Percentiles rank a stretch among this genome's conserved stretches.
These are phyloP conservation scores for Anoplolepis gracilipes DNA, from an alignment of 1,140 invertebrate genomes.

Conservation along the genomic window DNA sequence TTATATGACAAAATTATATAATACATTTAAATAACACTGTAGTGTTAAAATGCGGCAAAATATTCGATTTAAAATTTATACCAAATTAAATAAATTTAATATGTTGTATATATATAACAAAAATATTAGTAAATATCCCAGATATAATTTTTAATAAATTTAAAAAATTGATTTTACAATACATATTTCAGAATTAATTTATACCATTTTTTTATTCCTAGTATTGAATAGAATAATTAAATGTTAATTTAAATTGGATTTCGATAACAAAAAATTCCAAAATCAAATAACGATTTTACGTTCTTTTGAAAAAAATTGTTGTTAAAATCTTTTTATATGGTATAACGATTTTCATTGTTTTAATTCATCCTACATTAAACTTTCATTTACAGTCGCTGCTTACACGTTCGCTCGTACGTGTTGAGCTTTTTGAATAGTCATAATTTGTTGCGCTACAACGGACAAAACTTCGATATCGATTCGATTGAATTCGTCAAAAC, in stretches of 20 bases:
- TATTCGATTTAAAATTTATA: too few species aligned
- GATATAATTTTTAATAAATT: neutral
- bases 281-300: neutral
- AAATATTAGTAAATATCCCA: too few species aligned
- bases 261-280: neutral
- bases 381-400: neutral
- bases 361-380: neutral
- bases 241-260: neutral
- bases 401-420: constrained; percentile 82
- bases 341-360: neutral
- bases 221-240: neutral
- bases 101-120: too few species aligned
- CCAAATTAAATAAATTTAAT: too few species aligned
- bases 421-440: constrained; percentile 88
- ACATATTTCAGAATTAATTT: neutral
- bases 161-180: neutral
- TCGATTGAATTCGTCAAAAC: constrained; percentile 92
- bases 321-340: neutral
- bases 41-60: too few species aligned
- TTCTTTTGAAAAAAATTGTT: neutral
- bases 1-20: too few species aligned
- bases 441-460: constrained; percentile 88
- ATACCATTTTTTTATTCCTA: neutral
- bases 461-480: constrained; percentile 90
- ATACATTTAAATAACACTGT: too few species aligned